These are phyloP conservation scores for Embidobia sp. DNA, from an alignment of 2,888 invertebrate genomes.

Conservation along the genomic window DNA sequence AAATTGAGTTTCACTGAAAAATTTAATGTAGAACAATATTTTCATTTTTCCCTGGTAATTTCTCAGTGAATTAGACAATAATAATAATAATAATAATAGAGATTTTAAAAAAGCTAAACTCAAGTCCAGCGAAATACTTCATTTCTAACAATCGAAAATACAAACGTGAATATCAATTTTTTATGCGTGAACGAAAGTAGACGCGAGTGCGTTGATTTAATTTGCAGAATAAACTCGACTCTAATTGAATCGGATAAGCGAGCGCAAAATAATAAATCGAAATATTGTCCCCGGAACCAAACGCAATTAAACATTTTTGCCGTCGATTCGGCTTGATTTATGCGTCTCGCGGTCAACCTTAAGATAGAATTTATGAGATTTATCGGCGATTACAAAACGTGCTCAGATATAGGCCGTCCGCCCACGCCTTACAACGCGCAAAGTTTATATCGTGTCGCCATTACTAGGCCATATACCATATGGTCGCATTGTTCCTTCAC, in stretches of 20 bases:
- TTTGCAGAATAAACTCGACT: background rate
- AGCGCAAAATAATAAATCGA: conserved; percentile 7
- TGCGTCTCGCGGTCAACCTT: conserved; percentile 48
- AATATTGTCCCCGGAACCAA: conserved; percentile 26
- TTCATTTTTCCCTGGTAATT: no score
- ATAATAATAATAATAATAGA: no score
- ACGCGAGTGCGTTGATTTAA: no score
- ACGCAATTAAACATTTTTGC: conserved; percentile 45
- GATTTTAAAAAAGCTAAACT: no score
- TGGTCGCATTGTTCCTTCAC: conserved; percentile 39
- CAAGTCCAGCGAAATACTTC: no score
- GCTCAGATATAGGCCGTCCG: conserved; percentile 50
- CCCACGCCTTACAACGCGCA: conserved; percentile 36
- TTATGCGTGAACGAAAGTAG: no score
- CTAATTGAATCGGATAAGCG: conserved; percentile 1
- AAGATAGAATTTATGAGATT: conserved; percentile 58
- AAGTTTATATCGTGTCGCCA: conserved; percentile 53
- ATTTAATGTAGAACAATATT: no score
- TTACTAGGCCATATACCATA: conserved; percentile 51
- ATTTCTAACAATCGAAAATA: no score
- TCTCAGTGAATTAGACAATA: no score
- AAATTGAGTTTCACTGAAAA: no score
- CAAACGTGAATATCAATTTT: no score
- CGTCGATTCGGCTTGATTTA: conserved; percentile 30
- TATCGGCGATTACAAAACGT: conserved; percentile 55